Percentiles rank a stretch among this genome's conserved stretches.
Conservation (phyloP, 2,888 invertebrate genomes). For the Phania funesta region DNA sequence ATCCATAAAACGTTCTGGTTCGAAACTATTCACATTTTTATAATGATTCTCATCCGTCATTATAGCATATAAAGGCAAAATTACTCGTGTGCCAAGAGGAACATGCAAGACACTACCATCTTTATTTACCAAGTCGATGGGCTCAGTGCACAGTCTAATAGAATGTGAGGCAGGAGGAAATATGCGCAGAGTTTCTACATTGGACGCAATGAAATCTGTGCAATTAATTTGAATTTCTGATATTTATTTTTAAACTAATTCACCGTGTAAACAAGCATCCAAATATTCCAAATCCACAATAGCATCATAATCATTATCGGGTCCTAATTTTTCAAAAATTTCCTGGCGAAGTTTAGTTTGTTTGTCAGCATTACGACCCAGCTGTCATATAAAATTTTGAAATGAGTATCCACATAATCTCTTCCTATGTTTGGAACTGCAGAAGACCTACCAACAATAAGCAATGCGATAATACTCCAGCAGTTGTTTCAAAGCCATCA, state of each 20-base stretch:
- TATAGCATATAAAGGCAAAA: conserved; percentile 73
- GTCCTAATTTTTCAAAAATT: conserved; percentile 67
- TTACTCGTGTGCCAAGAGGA: conserved; percentile 69
- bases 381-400: conserved; percentile 42
- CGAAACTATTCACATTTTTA: conserved; percentile 71
- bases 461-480: conserved; percentile 72
- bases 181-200: conserved; percentile 74
- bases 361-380: conserved; percentile 72
- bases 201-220: neutral
- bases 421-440: neutral
- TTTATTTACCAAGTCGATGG: conserved; percentile 71
- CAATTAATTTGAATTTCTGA: neutral
- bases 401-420: neutral
- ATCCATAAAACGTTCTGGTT: conserved; percentile 73
- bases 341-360: conserved; percentile 74
- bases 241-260: neutral
- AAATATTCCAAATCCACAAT: conserved; percentile 74
- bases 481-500: conserved; percentile 78
- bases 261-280: conserved; percentile 77
- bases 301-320: conserved; percentile 72
- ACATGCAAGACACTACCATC: conserved; percentile 72
- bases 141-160: conserved; percentile 74
- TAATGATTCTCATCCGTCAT: conserved; percentile 74
- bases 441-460: conserved; percentile 70
- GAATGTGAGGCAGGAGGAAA: conserved; percentile 72